These are phyloP conservation scores for Ibidorhyncha struthersii DNA, from an alignment of 2,113 vertebrate genomes.

Conservation along the genomic window DNA sequence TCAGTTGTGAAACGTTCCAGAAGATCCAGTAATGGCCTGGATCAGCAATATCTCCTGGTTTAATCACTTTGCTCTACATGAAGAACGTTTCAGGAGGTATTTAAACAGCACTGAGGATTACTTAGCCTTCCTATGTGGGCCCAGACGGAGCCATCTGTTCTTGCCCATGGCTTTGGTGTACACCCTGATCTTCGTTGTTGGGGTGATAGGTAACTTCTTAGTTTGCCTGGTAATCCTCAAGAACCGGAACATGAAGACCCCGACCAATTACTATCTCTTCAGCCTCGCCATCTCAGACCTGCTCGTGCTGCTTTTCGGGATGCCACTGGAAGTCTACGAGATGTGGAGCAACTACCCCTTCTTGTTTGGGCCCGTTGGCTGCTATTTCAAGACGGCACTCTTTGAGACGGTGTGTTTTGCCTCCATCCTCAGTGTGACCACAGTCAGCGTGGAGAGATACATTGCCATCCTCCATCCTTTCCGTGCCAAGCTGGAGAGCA, in stretches of 20 bases:
- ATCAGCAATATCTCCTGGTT: slow-evolving; percentile 59
- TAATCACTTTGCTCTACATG: not conserved
- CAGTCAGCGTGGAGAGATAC: slow-evolving; percentile 90
- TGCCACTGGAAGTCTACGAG: slow-evolving; percentile 95
- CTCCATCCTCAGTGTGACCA: slow-evolving; percentile 90
- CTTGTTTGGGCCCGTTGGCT: slow-evolving; percentile 84
- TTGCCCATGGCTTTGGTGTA: slow-evolving; percentile 76
- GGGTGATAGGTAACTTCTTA: slow-evolving; percentile 86
- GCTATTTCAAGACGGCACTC: slow-evolving; percentile 92
- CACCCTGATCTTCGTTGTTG: slow-evolving; percentile 84
- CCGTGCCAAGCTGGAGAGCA: slow-evolving; percentile 87
- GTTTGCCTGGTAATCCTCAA: slow-evolving; percentile 91
- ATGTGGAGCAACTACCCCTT: slow-evolving; percentile 97
- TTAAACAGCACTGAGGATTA: slow-evolving; percentile 79
- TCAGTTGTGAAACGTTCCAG: not conserved
- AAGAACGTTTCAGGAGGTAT: slow-evolving; percentile 38
- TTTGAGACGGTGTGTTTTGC: slow-evolving; percentile 93
- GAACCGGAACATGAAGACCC: slow-evolving; percentile 89
- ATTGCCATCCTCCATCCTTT: slow-evolving; percentile 90
- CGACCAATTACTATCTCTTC: slow-evolving; percentile 95
- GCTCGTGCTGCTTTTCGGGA: slow-evolving; percentile 88
- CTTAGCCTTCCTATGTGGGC: slow-evolving; percentile 74
- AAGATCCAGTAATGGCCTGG: slow-evolving; percentile 43
- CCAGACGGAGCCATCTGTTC: slow-evolving; percentile 72
- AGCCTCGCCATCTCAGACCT: slow-evolving; percentile 92